Conservation (phyloP, 1,140 invertebrate species). For the Drosophila kikkawai region DNA sequence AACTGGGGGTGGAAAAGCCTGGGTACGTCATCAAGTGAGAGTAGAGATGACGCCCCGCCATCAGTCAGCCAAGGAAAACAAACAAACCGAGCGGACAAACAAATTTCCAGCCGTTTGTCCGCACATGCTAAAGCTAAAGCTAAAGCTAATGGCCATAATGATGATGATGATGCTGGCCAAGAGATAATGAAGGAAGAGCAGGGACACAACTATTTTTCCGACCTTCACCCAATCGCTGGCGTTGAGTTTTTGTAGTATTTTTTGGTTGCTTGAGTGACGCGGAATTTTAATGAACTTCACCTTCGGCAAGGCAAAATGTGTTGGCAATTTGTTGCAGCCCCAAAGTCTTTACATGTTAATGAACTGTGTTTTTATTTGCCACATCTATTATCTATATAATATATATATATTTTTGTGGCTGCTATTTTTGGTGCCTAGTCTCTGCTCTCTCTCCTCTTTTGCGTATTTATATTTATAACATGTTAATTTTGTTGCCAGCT, state of each 20-base stretch:
- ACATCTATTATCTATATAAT: not conserved
- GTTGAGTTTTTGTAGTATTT: slow-evolving; percentile 40
- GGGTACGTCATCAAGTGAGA: slow-evolving; percentile 47
- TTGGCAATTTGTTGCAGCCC: slow-evolving; percentile 43
- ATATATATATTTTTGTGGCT: not conserved
- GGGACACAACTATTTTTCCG: slow-evolving; percentile 40
- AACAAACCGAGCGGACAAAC: slow-evolving; percentile 46
- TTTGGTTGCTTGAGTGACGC: slow-evolving; percentile 63
- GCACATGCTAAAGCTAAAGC: slow-evolving; percentile 31
- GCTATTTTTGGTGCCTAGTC: slow-evolving; percentile 29
- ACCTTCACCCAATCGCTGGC: slow-evolving; percentile 72
- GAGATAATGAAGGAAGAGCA: slow-evolving; percentile 14
- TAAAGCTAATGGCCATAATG: slow-evolving; percentile 24
- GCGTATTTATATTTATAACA: slow-evolving; percentile 70
- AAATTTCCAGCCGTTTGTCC: slow-evolving; percentile 57
- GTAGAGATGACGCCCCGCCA: slow-evolving; percentile 52
- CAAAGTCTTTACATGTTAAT: slow-evolving; percentile 72
- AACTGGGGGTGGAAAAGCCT: not conserved
- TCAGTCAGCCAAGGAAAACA: slow-evolving; percentile 64
- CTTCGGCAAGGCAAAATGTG: slow-evolving; percentile 58
- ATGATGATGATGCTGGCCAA: slow-evolving; percentile 26
- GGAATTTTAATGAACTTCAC: slow-evolving; percentile 82
- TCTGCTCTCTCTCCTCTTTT: not conserved
- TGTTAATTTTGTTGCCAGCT: slow-evolving; percentile 42
- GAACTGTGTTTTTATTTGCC: slow-evolving; percentile 46